Evolutionary conservation across 2,888 invertebrate species (phyloP), one percentile per base, ranked within the genome.

Genomic region (Diarsia rubi): DNA sequence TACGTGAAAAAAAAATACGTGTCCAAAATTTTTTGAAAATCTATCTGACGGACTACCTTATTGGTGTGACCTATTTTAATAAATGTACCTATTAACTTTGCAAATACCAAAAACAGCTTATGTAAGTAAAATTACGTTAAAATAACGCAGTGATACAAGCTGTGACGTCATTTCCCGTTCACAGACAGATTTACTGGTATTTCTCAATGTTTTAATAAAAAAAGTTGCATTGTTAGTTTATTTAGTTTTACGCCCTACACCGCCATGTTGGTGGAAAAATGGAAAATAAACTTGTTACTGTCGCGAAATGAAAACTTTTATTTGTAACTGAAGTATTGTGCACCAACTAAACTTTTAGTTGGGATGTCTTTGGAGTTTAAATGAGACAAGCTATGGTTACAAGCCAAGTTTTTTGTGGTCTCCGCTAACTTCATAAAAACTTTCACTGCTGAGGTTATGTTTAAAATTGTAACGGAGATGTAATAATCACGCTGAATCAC

Each of bases 261-360:
- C 72, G 45, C 68, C 57, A 52, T 81, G 66, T 57, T 81, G 59
- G n/a, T 24, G 21, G 52, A 69, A 67, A 69, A 84, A 84, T 82
- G 24, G 66, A 67, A 52, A 77, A 84, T 81, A 73, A 82, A 82
- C 69, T 77, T 77, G 52, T 68, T 44, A 52, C 72, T 37, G 75
- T 62, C 66, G 45, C 77, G 59, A 69, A 84, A 81, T 84, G 84
- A 73, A 77, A 77, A 77, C 63, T 82, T 84, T 80, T 69, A 82
- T 74, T 5, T 37, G 19, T 68, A 37, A 47, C 57, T 57, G 57
- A 65, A 63, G 60, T 60, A 69, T 60, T 76, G 69, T 82, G 82
- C 47, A 44, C n/a, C 9, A 42, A 62, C 42, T 42, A n/a, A n/a
- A 47, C 47, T 69, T 76, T 69, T 65, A 67, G 66, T 76, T 76